Evolutionary conservation across 2,888 invertebrate species (phyloP), one percentile per base, ranked within the genome.

Genomic region (Seira ritae): DNA sequence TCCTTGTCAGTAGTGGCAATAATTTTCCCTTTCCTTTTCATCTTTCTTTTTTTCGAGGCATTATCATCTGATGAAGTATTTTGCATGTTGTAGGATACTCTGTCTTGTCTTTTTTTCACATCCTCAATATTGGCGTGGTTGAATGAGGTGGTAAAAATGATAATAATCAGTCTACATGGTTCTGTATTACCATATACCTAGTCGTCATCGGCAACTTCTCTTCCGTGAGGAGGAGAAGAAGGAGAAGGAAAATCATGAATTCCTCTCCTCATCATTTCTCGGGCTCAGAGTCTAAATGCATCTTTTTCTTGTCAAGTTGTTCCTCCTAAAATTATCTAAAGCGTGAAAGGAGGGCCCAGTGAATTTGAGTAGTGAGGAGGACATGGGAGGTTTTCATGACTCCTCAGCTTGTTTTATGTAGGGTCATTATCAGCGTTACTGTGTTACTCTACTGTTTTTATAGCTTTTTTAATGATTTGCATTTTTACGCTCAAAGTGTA

Each of bases 71-170:
- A 31, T 2, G 31, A 31, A 31, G 31, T 31, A 31, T 31, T 31
- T 31, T 31, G 31, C 31, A 31, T 31, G 31, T 31, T 31, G 31
- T 31, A 31, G 31, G 31, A 31, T 31, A 31, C 31, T 31, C 31
- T 31, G 31, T 31, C 31, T 31, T 31, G 31, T 31, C 31, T 31
- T 31, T 2, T 31, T 8, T 50, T 50, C 17, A 50, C 50, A 50
- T 3, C 3, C 1, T 50, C 15, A 31, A 31, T 31, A 31, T 31
- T 15, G 50, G 15, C 15, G 50, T 2, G 15, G 50, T n/a, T 50
- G 50, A 50, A 31, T 31, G 50, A 50, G 50, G 50, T 50, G 50
- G 50, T 50, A 50, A 50, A 50, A 50, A 50, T 50, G 50, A 50
- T 50, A 50, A 50, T 50, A 50, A 50, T 50, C 50, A 50, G 50